A percentile compares a stretch with the other conserved stretches of the same genome.
Conservation (phyloP, 2,797 vertebrate species). For the Ptychadena robeensis region DNA sequence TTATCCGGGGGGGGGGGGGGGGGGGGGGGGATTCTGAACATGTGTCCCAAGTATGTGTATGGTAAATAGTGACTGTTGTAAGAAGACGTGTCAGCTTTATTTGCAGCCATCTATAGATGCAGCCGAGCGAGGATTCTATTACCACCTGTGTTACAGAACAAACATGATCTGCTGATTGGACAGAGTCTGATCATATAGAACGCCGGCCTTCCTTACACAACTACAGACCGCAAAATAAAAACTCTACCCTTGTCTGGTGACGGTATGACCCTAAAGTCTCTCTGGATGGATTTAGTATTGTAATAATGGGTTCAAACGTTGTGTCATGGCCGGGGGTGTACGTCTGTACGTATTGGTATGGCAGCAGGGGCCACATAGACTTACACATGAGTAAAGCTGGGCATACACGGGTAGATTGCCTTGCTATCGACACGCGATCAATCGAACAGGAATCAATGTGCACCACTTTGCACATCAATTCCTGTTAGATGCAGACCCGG, state of each 20-base stretch:
- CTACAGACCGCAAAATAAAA: background rate
- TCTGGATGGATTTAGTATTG: too few relatives aligned
- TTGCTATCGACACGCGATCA: too few relatives aligned
- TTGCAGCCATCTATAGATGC: slow-evolving; percentile 24
- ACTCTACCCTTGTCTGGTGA: background rate
- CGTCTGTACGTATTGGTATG: too few relatives aligned
- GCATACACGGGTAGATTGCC: too few relatives aligned
- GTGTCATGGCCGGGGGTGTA: too few relatives aligned
- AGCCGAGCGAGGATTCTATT: background rate
- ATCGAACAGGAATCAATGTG: too few relatives aligned
- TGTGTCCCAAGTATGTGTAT: slow-evolving; percentile 6
- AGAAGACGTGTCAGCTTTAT: slow-evolving; percentile 36
- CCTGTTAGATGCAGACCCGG: too few relatives aligned
- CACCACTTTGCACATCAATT: too few relatives aligned
- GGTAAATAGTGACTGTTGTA: slow-evolving; percentile 32
- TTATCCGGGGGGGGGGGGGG: background rate
- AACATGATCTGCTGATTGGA: background rate
- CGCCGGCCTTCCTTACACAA: background rate
- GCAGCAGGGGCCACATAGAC: too few relatives aligned
- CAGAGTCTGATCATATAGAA: background rate
- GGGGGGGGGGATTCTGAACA: background rate
- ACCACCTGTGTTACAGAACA: background rate
- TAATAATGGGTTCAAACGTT: too few relatives aligned
- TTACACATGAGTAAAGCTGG: too few relatives aligned
- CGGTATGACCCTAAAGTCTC: background rate